These are phyloP conservation scores for Crenichthys baileyi DNA, from an alignment of 2,797 vertebrate species.

Conservation along the genomic window DNA sequence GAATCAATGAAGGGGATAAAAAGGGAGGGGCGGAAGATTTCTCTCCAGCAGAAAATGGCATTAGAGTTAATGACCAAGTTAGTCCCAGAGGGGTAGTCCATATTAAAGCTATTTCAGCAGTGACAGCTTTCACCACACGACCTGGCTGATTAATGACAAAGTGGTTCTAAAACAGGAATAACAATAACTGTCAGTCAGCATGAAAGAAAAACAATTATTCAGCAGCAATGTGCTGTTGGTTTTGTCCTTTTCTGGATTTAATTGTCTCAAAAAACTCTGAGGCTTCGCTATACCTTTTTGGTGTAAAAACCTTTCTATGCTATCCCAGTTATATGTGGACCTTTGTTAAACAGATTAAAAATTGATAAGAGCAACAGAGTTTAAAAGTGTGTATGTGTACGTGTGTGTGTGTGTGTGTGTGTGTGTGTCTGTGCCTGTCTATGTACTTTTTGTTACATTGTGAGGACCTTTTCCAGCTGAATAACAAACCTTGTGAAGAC, in stretches of 20 bases:
- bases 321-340: not conserved
- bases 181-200: slow-evolving; percentile 74
- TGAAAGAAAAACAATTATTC: slow-evolving; percentile 52
- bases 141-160: slow-evolving; percentile 81
- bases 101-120: slow-evolving; percentile 78
- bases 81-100: slow-evolving; percentile 80
- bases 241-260: slow-evolving; percentile 17
- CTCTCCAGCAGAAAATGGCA: slow-evolving; percentile 80
- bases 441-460: too few relatives aligned
- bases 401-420: too few relatives aligned
- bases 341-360: not conserved
- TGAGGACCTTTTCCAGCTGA: not conserved
- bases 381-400: not conserved
- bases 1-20: slow-evolving; percentile 72
- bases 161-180: slow-evolving; percentile 71
- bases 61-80: slow-evolving; percentile 84
- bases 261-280: not conserved
- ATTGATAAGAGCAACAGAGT: not conserved
- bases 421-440: too few relatives aligned
- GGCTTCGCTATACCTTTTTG: not conserved
- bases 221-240: slow-evolving; percentile 12
- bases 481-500: too few relatives aligned
- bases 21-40: slow-evolving; percentile 66
- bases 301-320: not conserved
- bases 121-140: slow-evolving; percentile 78